These are phyloP conservation scores for Euwallacea similis DNA, from an alignment of 1,140 invertebrate species.

Conservation along the genomic window DNA sequence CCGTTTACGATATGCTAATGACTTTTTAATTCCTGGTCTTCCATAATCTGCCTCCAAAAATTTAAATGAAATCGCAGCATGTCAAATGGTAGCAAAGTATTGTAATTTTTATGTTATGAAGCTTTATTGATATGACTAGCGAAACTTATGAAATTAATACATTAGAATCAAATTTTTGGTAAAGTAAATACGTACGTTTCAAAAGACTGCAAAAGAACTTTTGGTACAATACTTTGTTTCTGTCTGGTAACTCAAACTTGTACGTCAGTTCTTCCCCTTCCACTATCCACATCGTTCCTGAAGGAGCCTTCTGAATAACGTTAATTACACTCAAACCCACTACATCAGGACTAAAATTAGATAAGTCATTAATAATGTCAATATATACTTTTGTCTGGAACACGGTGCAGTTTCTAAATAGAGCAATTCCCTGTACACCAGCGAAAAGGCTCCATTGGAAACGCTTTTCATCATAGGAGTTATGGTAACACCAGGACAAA, in stretches of 20 bases:
- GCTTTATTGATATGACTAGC: no score
- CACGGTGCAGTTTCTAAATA: neutral
- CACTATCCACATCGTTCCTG: constrained; percentile 38
- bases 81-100: no score
- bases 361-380: neutral
- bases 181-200: no score
- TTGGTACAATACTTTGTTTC: no score
- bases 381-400: neutral
- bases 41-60: no score
- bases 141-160: no score
- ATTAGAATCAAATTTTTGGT: no score
- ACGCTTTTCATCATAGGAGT: neutral
- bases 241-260: neutral
- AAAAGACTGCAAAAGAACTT: no score
- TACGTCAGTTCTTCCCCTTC: constrained; percentile 27
- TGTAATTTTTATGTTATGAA: no score
- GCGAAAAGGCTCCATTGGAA: neutral
- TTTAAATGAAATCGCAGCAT: no score
- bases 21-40: no score
- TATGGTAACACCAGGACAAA: neutral
- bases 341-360: neutral
- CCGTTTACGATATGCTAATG: no score
- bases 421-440: neutral
- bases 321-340: neutral
- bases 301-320: constrained; percentile 24